Base-by-base conservation (phyloP, 2,113 vertebrate species). In the Sander lucioperca region DNA sequence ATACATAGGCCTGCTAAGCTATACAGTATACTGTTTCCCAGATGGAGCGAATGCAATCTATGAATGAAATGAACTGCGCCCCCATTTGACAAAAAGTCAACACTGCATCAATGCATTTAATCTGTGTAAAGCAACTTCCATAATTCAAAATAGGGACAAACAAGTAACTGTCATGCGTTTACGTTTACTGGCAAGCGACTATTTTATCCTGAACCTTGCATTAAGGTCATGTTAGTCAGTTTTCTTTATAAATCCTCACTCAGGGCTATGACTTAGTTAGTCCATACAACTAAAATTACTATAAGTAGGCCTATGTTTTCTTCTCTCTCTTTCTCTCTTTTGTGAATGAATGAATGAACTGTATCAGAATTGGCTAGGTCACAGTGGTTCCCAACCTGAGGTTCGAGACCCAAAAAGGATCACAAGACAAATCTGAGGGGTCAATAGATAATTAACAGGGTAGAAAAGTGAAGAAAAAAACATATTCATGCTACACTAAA, bases 61-160 rank as follows among this genome's bases (percentile, higher is more conserved):
- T 74, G 59, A 84, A 77, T 84, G 13, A 77, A 77, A 21, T 12
- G 9, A 10, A 80, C 62, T 77, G 91, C 91, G 88, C 89, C 91
- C 83, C 79, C 91, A 2, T 51, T 43, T 33, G 91, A 54, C 64
- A 36, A 12, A 74, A 76, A 43, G 67, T 9, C 10, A 27, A 19
- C n/a, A 87, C 67, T 83, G 66, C 87, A 77, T 7, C 25, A 1
- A 14, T 30, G 36, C 12, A 4, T 66, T 66, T 15, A 48, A 65
- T 77, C 27, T 61, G 61, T 39, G 72, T 48, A 21, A 45, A 1
- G 56, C 2, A 25, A 58, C 63, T 51, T 51, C 27, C n/a, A 27
- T 39, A 23, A 85, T 23, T 77, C 63, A 39, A 39, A 25, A 67
- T 79, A 10, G 27, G 16, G 54, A 18, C 64, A 48, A 27, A 2